Percentiles rank a stretch among this genome's conserved stretches.
Evolutionary conservation across 2,113 vertebrate species (phyloP).

Genomic region (Hylia prasina): DNA sequence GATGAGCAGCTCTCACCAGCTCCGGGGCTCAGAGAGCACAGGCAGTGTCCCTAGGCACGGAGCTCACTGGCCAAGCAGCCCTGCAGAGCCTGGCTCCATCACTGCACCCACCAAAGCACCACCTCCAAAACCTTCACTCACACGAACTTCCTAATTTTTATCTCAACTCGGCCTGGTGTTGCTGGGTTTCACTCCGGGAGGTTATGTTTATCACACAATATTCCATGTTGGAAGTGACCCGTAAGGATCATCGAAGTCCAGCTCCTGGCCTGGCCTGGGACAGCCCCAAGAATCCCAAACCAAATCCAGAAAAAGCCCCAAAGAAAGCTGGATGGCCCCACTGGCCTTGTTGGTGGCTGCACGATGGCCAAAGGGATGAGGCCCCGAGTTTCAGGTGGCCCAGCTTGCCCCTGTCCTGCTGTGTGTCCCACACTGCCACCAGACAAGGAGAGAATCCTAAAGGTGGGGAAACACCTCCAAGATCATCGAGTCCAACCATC

Average conservation of each 20-base stretch:
- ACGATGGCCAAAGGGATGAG: neutral
- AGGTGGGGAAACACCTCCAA: neutral
- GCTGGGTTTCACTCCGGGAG: neutral
- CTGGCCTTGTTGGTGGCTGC: neutral
- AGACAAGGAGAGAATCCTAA: neutral
- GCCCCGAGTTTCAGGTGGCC: neutral
- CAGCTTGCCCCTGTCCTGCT: neutral
- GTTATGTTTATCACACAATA: neutral
- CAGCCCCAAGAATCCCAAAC: neutral
- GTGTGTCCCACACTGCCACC: neutral
- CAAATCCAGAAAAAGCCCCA: neutral
- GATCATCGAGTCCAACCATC: fast-evolving
- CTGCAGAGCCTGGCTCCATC: neutral
- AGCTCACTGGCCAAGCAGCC: neutral
- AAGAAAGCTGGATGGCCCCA: neutral
- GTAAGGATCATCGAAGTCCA: neutral
- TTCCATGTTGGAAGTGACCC: fast-evolving
- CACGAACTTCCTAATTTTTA: neutral
- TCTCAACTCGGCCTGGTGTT: fast-evolving
- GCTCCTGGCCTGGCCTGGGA: neutral
- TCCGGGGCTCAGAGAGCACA: neutral
- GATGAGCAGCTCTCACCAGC: fast-evolving
- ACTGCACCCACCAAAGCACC: fast-evolving
- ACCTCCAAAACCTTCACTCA: fast-evolving
- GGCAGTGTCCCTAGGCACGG: neutral